Conservation (phyloP, 37 sponge, comb jelly and placozoan species). For the Geodia barretti region DNA sequence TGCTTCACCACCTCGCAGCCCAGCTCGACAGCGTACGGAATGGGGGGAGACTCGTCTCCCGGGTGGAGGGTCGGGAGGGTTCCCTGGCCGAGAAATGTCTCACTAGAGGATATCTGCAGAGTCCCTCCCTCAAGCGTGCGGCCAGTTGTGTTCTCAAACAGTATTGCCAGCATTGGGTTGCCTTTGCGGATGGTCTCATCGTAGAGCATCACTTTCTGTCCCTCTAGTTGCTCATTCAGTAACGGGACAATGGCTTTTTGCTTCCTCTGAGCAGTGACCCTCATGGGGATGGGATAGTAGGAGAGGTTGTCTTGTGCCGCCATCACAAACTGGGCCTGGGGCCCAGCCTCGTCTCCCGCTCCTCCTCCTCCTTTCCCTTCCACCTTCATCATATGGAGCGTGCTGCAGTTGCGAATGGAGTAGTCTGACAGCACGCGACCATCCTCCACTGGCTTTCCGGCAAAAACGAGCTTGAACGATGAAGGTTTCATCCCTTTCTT, state of each 20-base stretch:
- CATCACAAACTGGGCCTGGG: conserved; percentile 70
- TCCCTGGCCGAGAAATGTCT: conserved; percentile 69
- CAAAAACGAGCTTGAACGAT: conserved; percentile 70
- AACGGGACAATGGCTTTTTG: conserved; percentile 91
- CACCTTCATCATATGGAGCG: conserved; percentile 42
- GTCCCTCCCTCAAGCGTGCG: conserved; percentile 88
- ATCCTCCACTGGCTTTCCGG: conserved; percentile 77
- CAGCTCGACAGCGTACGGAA: conserved; percentile 86
- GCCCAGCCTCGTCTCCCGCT: background rate
- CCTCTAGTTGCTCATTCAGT: conserved; percentile 70
- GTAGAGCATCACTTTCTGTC: conserved; percentile 79
- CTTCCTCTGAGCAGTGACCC: conserved; percentile 88
- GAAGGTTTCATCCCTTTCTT: conserved; percentile 41
- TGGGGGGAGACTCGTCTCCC: conserved; percentile 89
- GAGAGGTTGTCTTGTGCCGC: conserved; percentile 84
- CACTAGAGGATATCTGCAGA: conserved; percentile 55
- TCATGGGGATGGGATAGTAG: conserved; percentile 76
- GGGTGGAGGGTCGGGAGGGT: conserved; percentile 74
- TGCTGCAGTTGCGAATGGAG: conserved; percentile 67
- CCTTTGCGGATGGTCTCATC: conserved; percentile 82
- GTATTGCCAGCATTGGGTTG: conserved; percentile 78
- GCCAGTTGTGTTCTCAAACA: conserved; percentile 91
- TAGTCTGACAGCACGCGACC: conserved; percentile 87
- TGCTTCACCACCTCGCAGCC: conserved; percentile 75
- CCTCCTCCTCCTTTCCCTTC: background rate